Evolutionary conservation across 2,797 vertebrate genomes (phyloP), one percentile per base, ranked within the genome.

Genomic region (Lycodopsis pacificus): DNA sequence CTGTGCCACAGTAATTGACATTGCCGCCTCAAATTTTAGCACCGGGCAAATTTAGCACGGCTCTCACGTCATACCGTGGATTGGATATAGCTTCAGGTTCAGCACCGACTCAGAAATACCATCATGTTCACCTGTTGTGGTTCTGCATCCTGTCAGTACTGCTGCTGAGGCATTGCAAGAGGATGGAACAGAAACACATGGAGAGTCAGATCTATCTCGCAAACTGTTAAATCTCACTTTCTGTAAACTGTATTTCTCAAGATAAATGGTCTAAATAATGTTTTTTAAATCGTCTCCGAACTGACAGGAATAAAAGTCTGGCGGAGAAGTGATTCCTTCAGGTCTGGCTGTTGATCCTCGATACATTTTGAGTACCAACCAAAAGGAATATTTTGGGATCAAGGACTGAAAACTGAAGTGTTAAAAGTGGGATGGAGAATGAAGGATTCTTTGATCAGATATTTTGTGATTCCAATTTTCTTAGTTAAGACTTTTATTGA

Each of bases 31-130:
- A 79, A 73, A 90, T 88, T 93, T 92, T 91, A 91, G 91, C 85
- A 81, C 73, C 34, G 4, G 86, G 88, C 92, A 92, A 84, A 94
- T 94, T 94, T 95, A 95, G 94, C 83, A 20, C 46, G 0, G 73
- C 82, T 83, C 85, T 92, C 83, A 81, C 88, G 86, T 89, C 77
- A 68, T 65, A 77, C 89, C 84, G 36, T 56, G 81, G 83, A 91
- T 88, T 90, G 49, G 77, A 72, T 85, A 86, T 90, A 92, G 89
- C 86, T 58, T 73, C 71, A 85, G 73, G 83, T 89, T 88, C 88
- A 84, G 79, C 88, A 93, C 93, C 86, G 94, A 95, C 87, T 94
- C 86, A 93, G 90, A 91, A 91, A 95, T 93, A 84, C 89, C 87
- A 59, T 71, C 79, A 69, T 69, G 25, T 77, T 77, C 57, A 54